Percentiles rank a stretch among this genome's conserved stretches.
These are phyloP conservation scores for Acinonyx jubatus DNA, from an alignment of 2,113 vertebrate species.

Conservation along the genomic window DNA sequence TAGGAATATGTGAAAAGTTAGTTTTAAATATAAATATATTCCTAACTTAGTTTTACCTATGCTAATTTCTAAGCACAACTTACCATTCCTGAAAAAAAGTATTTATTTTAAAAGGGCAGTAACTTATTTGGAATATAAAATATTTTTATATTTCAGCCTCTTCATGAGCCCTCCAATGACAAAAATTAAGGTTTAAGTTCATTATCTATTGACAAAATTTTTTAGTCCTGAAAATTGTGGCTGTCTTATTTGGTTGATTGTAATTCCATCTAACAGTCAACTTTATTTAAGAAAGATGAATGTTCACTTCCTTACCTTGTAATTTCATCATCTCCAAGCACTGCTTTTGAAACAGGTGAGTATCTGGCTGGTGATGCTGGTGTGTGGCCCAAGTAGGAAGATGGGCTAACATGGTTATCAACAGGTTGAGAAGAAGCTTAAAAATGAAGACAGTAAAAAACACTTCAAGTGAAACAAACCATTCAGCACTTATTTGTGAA, in stretches of 20 bases:
- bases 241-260: background rate
- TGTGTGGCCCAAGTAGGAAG: slow-evolving; percentile 90
- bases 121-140: slow-evolving; percentile 32
- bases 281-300: slow-evolving; percentile 17
- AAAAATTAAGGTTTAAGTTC: slow-evolving; percentile 25
- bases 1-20: slow-evolving; percentile 31
- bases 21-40: slow-evolving; percentile 13
- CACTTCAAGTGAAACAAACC: slow-evolving; percentile 18
- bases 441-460: slow-evolving; percentile 55
- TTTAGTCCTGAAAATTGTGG: slow-evolving; percentile 17
- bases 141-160: background rate
- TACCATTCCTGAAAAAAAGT: background rate
- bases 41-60: slow-evolving; percentile 17
- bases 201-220: background rate
- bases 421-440: slow-evolving; percentile 93
- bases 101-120: background rate
- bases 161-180: background rate
- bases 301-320: slow-evolving; percentile 87
- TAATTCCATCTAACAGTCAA: background rate
- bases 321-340: slow-evolving; percentile 93
- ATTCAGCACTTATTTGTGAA: background rate
- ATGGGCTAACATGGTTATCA: slow-evolving; percentile 95
- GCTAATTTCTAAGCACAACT: slow-evolving; percentile 16
- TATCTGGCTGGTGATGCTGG: slow-evolving; percentile 90
- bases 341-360: slow-evolving; percentile 92